These are phyloP conservation scores for Crotophaga sulcirostris DNA, from an alignment of 2,113 vertebrate species.

Conservation along the genomic window DNA sequence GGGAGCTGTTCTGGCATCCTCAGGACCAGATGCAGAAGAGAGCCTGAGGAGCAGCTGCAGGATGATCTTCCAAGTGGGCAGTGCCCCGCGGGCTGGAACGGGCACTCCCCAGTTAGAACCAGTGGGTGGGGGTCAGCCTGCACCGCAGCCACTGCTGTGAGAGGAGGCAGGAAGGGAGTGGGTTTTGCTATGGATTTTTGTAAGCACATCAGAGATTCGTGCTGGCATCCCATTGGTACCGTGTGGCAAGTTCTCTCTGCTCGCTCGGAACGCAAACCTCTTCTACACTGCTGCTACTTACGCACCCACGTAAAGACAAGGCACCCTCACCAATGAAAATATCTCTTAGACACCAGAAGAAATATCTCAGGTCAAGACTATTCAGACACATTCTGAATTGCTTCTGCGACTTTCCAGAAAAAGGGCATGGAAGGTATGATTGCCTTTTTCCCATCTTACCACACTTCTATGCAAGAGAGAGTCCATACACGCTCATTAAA, in stretches of 20 bases:
- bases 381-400: not conserved
- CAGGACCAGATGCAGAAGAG: rapidly evolving
- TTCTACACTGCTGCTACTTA: not conserved
- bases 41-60: not conserved
- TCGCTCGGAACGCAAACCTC: not conserved
- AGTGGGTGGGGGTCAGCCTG: rapidly evolving
- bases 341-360: not conserved
- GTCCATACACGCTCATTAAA: not conserved
- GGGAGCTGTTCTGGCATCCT: not conserved
- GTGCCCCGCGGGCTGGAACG: not conserved
- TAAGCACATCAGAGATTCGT: not conserved
- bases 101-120: not conserved
- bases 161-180: not conserved
- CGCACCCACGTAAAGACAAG: not conserved
- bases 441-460: not conserved
- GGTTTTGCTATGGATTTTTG: not conserved
- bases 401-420: not conserved
- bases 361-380: not conserved
- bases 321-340: not conserved
- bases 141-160: rapidly evolving
- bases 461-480: not conserved
- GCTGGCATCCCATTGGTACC: not conserved
- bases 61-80: not conserved
- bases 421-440: not conserved
- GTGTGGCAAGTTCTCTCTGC: not conserved